A percentile compares a stretch with the other conserved stretches of the same genome.
Conservation (phyloP, 2,113 vertebrate species). For the Rhinolophus sinicus region DNA sequence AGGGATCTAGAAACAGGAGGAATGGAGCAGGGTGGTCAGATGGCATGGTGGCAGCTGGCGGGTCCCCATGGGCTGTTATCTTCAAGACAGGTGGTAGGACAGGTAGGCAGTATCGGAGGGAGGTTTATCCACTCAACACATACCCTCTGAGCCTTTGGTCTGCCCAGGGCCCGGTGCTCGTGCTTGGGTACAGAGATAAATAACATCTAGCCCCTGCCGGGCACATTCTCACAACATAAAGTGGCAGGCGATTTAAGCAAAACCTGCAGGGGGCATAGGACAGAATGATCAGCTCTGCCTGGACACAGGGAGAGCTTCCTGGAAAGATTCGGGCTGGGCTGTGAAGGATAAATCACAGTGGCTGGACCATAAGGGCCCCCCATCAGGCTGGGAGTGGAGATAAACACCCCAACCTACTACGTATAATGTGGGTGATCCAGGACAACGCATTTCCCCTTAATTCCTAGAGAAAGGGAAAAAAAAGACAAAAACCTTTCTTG, state of each 20-base stretch:
- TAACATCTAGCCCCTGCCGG: neutral
- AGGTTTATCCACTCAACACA: neutral
- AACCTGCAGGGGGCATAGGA: neutral
- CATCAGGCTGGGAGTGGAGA: neutral
- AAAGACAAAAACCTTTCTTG: neutral
- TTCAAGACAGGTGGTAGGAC: neutral
- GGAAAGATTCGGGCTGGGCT: neutral
- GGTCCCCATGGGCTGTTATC: rapidly evolving
- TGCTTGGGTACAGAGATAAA: neutral
- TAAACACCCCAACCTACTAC: rapidly evolving
- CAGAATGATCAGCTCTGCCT: neutral
- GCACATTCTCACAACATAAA: neutral
- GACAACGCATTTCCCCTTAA: neutral
- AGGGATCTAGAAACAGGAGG: neutral
- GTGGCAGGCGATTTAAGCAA: neutral
- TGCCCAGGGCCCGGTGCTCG: neutral
- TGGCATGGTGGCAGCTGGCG: rapidly evolving
- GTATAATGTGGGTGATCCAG: neutral
- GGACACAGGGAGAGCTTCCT: neutral
- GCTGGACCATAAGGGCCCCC: neutral
- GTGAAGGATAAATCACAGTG: neutral
- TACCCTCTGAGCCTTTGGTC: neutral
- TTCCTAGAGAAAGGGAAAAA: neutral
- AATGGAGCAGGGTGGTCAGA: neutral
- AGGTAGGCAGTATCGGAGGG: rapidly evolving